Evolutionary conservation across 1,140 invertebrate genomes (phyloP).

Genomic region (Hermetia illucens): DNA sequence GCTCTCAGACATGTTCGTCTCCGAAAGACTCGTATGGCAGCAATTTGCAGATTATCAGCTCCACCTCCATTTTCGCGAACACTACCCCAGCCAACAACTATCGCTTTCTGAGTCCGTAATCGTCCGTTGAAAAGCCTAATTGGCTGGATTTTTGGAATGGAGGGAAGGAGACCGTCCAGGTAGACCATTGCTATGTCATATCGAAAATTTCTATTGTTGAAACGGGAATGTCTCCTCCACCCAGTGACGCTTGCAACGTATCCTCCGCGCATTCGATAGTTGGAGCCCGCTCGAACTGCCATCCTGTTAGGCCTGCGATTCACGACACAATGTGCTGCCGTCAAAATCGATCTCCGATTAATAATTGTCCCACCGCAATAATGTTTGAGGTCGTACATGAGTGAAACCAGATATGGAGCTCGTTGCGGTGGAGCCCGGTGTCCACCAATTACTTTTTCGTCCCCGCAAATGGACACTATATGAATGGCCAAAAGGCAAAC

Average conservation of each 20-base stretch:
- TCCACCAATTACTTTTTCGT: slow-evolving; percentile 36
- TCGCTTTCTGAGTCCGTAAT: no score
- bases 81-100: background rate
- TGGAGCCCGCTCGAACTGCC: slow-evolving; percentile 15
- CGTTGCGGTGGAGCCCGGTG: slow-evolving; percentile 29
- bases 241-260: slow-evolving; percentile 9
- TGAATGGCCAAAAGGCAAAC: no score
- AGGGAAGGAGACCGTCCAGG: slow-evolving; percentile 14
- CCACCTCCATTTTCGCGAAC: background rate
- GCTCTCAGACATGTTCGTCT: slow-evolving; percentile 12
- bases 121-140: slow-evolving; percentile 17
- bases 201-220: slow-evolving; percentile 17
- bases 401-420: slow-evolving; percentile 35
- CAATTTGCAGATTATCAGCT: background rate
- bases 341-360: slow-evolving; percentile 31
- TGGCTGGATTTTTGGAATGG: slow-evolving; percentile 11
- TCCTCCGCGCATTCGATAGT: slow-evolving; percentile 13
- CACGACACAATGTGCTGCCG: slow-evolving; percentile 43
- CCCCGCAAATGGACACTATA: no score
- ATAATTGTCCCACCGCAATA: slow-evolving; percentile 41
- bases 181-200: slow-evolving; percentile 20
- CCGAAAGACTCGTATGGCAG: slow-evolving; percentile 7
- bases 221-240: slow-evolving; percentile 15
- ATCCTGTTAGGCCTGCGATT: slow-evolving; percentile 13
- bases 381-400: slow-evolving; percentile 23